These are phyloP conservation scores for Thysanoteuthis rhombus DNA, from an alignment of 2,888 invertebrate species.

Conservation along the genomic window DNA sequence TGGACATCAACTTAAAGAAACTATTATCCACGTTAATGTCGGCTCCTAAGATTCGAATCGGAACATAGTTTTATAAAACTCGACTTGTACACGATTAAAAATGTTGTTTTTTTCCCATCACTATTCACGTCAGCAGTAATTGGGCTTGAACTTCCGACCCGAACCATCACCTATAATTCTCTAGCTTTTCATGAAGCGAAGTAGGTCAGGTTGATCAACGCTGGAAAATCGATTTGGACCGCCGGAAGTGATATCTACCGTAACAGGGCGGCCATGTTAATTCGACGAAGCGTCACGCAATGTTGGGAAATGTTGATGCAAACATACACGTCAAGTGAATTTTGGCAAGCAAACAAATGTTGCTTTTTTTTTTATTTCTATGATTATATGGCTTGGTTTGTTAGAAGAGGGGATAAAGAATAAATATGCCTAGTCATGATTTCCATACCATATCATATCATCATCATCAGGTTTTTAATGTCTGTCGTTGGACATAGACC, in stretches of 20 bases:
- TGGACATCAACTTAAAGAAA: no score
- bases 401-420: neutral
- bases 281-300: neutral
- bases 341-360: neutral
- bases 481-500: no score
- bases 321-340: neutral
- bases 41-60: neutral
- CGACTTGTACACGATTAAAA: neutral
- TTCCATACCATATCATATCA: no score
- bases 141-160: neutral
- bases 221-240: neutral
- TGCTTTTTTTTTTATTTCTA: neutral
- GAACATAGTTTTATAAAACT: neutral
- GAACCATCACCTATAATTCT: neutral
- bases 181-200: neutral
- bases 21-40: no score
- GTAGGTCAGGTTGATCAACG: neutral
- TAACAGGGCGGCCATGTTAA: neutral
- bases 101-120: neutral
- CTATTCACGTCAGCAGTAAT: neutral
- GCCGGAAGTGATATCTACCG: neutral
- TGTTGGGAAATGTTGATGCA: neutral
- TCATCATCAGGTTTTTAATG: no score
- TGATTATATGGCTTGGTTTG: neutral
- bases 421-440: neutral